Base-by-base conservation (phyloP, 2,113 vertebrate species). In the Hippoglossus stenolepis region DNA sequence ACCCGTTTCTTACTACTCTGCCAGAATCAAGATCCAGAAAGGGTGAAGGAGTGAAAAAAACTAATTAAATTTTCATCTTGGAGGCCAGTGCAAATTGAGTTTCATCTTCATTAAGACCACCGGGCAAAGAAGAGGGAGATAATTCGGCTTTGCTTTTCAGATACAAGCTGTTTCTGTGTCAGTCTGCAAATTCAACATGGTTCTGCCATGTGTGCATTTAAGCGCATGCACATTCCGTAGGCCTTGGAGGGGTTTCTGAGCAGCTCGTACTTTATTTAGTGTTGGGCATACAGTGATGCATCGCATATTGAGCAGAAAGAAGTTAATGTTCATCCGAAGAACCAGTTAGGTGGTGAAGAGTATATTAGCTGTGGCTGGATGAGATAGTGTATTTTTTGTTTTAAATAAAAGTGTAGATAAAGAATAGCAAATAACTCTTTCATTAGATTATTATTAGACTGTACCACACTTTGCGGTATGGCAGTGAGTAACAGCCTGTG, bases 61-160 rank as follows among this genome's bases (percentile, higher is more conserved):
- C 6, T 59, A 79, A 80, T 88, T 88, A 77, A 72, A 76, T 76
- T 68, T 64, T 75, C 26, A 85, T 80, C 1, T 68, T 53, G 18
- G 67, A 62, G 57, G 53, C 23, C 40, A 12, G 26, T 65, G 59
- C 43, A 69, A 72, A 82, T 80, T 64, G 60, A 77, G 66, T 85
- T 79, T 83, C 2, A 35, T 80, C 47, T 26, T 83, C 31, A 75
- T 72, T 86, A 68, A 73, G 74, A 67, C 70, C 73, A 65, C 40
- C 18, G 21, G 62, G 68, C 54, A 68, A 67, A 78, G 45, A 70
- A 54, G 43, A 68, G 0, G 9, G 7, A 70, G 70, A 80, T 70
- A 67, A 70, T 35, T 83, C 28, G 8, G 21, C 68, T 78, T 75
- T 56, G 40, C 54, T 72, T 79, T 76, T 61, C 17, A 71, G 54